These are phyloP conservation scores for Ostrea edulis DNA, from an alignment of 1,140 invertebrate genomes.

Conservation along the genomic window DNA sequence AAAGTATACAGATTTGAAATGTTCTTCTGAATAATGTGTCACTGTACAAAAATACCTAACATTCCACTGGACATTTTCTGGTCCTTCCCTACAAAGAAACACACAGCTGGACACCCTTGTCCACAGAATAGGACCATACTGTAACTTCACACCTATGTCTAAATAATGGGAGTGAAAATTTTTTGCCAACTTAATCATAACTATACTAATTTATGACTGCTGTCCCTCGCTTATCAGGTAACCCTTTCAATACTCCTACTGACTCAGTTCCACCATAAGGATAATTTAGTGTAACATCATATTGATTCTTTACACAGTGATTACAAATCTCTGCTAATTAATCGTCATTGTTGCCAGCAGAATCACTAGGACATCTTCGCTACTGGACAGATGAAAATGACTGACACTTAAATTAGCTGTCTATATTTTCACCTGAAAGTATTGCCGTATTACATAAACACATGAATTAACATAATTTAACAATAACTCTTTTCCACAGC, in stretches of 20 bases:
- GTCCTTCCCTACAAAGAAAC: not conserved
- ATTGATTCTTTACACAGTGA: not conserved
- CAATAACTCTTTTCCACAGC: not conserved
- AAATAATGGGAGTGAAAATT: not conserved
- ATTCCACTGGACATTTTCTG: not conserved
- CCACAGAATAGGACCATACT: not conserved
- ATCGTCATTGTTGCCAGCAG: not conserved
- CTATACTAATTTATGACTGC: not conserved
- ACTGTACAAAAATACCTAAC: not conserved
- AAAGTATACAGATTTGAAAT: not conserved
- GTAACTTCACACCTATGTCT: conserved; percentile 1
- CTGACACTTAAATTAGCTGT: not conserved
- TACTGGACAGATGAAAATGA: not conserved
- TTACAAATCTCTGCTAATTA: conserved; percentile 4
- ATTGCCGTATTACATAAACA: not conserved
- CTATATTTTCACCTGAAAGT: not conserved
- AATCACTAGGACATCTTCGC: not conserved
- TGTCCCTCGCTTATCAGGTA: not conserved
- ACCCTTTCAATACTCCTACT: not conserved
- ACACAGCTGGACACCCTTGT: not conserved
- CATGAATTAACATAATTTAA: not conserved
- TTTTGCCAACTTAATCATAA: not conserved
- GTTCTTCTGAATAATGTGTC: not conserved
- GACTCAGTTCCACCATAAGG: not conserved
- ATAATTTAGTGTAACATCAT: not conserved